Base-by-base conservation (phyloP, 2,888 invertebrate genomes). In the Dryococelus australis region DNA sequence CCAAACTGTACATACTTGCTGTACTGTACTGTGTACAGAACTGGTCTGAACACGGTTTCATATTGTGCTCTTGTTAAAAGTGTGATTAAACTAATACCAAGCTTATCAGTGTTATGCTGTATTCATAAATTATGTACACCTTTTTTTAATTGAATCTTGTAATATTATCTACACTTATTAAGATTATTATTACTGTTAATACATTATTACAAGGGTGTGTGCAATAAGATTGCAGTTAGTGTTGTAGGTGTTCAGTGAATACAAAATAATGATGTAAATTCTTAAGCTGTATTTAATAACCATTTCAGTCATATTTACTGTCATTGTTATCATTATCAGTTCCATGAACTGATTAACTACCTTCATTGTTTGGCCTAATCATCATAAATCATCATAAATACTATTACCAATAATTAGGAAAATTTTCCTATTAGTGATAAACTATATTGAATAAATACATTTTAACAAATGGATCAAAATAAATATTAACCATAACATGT, bases 341-440 rank as follows among this genome's bases (percentile, higher is more conserved):
- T 89, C 89, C 88, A 89, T 89, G 89, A 89, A 89, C 89, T 89
- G 89, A 88, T 86, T 35, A 81, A 86, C 12, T 83, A 86, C 86
- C 88, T 88, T 88, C 86, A 87, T 89, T 87, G 88, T 89, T 89
- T 89, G 89, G 89, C 89, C 89, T 89, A 89, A 89, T 89, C 88
- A 88, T 89, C 89, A 89, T 87, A 85, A 87, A 53, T 35, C 35
- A 53, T 84, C 65, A 80, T 85, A 85, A 87, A 85, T 88, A 87
- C 85, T 81, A 87, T 87, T 78, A 87, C 28, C 26, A 80, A 84
- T 87, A 87, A 87, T 87, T 86, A 86, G 86, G 85, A 81, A 87
- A 80, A 85, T 85, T 85, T 87, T 88, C 88, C 88, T 87, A 86
- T 43, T 87, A 88, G 84, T 86, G 86, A 87, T 83, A 43, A 28